A percentile compares a stretch with the other conserved stretches of the same genome.
phyloP scores from a whole-genome alignment of 2,888 invertebrate species.

The Notodonta dromedarius region DNA sequence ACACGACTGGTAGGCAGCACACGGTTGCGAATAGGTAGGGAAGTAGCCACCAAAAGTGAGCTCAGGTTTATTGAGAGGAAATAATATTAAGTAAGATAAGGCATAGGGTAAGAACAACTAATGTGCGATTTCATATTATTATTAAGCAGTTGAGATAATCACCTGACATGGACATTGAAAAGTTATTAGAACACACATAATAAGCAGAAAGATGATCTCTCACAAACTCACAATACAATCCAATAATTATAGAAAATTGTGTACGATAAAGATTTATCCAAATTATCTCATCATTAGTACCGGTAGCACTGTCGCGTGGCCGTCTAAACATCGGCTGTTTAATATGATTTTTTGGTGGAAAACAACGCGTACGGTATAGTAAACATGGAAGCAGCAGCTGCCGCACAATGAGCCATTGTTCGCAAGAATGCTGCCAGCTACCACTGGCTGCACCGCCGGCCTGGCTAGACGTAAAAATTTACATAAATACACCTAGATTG shows the following conservation, averaged over 20 bases:
- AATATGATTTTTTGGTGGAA: conserved; percentile 27
- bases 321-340: conserved; percentile 2
- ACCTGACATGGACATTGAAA: too few relatives aligned
- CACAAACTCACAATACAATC: too few relatives aligned
- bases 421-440: conserved; percentile 30
- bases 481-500: not conserved
- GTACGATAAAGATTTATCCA: not conserved
- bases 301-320: not conserved
- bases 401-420: conserved; percentile 43
- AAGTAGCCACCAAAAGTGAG: not conserved
- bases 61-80: not conserved
- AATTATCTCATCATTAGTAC: not conserved
- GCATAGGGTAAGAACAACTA: too few relatives aligned
- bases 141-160: too few relatives aligned
- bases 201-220: too few relatives aligned
- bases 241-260: too few relatives aligned
- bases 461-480: not conserved
- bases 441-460: not conserved
- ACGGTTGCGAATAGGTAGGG: not conserved
- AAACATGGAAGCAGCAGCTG: conserved; percentile 23
- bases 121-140: too few relatives aligned
- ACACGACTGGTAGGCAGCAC: not conserved
- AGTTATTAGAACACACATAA: too few relatives aligned
- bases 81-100: not conserved
- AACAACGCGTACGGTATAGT: conserved; percentile 26